A percentile compares a stretch with the other conserved stretches of the same genome.
These are phyloP conservation scores for Chymomyza amoena DNA, from an alignment of 2,888 invertebrate species.

Conservation along the genomic window DNA sequence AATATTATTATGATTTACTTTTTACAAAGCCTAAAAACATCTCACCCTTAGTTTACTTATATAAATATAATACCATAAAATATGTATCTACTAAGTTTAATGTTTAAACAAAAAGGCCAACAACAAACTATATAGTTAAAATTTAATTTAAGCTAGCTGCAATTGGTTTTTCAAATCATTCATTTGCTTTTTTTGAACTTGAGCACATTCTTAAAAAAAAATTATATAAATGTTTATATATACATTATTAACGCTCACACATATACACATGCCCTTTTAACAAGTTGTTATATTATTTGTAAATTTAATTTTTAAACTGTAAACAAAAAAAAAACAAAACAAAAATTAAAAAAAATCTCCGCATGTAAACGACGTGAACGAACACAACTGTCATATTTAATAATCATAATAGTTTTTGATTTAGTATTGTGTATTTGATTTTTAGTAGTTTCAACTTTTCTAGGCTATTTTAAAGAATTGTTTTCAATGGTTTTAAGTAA, in stretches of 20 bases:
- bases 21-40: slow-evolving; percentile 27
- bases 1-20: slow-evolving; percentile 49
- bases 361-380: slow-evolving; percentile 62
- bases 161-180: slow-evolving; percentile 45
- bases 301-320: slow-evolving; percentile 22
- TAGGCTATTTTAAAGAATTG: slow-evolving; percentile 68
- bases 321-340: slow-evolving; percentile 18
- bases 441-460: slow-evolving; percentile 66
- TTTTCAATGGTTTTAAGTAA: slow-evolving; percentile 66
- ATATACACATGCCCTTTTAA: slow-evolving; percentile 16
- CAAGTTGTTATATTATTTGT: slow-evolving; percentile 61
- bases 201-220: slow-evolving; percentile 52
- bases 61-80: slow-evolving; percentile 35
- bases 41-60: slow-evolving; percentile 42
- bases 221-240: neutral
- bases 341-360: slow-evolving; percentile 37
- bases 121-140: slow-evolving; percentile 5
- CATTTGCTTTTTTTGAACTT: slow-evolving; percentile 32
- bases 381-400: slow-evolving; percentile 68
- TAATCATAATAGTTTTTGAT: slow-evolving; percentile 23
- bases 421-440: slow-evolving; percentile 55
- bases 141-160: slow-evolving; percentile 62
- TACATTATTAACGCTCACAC: neutral
- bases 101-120: slow-evolving; percentile 13
- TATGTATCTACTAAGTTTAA: slow-evolving; percentile 12